Evolutionary conservation across 1,140 invertebrate genomes (phyloP).

Genomic region (Drosophila pallidifrons): DNA sequence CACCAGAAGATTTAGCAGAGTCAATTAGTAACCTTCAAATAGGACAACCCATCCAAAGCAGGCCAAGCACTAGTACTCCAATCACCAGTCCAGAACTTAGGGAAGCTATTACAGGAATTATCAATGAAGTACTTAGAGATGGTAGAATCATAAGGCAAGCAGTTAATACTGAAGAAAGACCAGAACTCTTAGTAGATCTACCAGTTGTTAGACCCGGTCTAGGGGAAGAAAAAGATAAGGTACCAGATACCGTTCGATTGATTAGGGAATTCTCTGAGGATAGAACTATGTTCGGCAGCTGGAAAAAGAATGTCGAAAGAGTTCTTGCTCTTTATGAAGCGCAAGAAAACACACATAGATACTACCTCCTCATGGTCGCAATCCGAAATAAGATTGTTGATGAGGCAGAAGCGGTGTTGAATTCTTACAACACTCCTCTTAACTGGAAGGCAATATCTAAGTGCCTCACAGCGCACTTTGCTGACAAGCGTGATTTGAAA

Average conservation of each 20-base stretch:
- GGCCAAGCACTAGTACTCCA: too few species aligned
- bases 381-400: slow-evolving; percentile 2
- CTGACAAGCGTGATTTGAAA: slow-evolving; percentile 11
- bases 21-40: too few species aligned
- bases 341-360: slow-evolving; percentile 9
- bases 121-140: too few species aligned
- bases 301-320: slow-evolving; percentile 7
- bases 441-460: slow-evolving; percentile 2
- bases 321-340: slow-evolving; percentile 1
- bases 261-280: not conserved
- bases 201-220: too few species aligned
- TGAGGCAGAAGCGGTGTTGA: slow-evolving; percentile 10
- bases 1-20: too few species aligned
- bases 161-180: too few species aligned
- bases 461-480: slow-evolving; percentile 3
- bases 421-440: slow-evolving; percentile 6
- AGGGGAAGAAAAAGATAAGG: slow-evolving; percentile 8
- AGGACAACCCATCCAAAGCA: too few species aligned
- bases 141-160: too few species aligned
- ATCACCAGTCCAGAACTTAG: too few species aligned
- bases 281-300: slow-evolving; percentile 1
- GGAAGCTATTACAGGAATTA: too few species aligned
- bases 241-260: not conserved
- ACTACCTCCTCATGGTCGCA: not conserved
- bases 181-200: too few species aligned